Conservation (phyloP, 2,888 invertebrate species). For the Nymphalis urticae region DNA sequence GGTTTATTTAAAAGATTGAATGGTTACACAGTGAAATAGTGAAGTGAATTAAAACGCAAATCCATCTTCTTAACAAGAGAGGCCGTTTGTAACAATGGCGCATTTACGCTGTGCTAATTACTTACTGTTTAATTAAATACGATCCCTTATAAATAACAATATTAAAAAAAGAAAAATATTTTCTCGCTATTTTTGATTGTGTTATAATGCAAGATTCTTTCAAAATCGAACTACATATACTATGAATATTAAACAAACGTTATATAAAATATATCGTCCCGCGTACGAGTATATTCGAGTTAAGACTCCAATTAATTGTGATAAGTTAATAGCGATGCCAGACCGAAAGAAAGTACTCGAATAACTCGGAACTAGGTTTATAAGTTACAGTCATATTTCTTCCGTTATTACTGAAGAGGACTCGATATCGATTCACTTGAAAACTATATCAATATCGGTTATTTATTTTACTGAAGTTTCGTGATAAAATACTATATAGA, state of each 20-base stretch:
- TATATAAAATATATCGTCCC: neutral
- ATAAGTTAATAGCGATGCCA: constrained; percentile 26
- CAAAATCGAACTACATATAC: too few relatives aligned
- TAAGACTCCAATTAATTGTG: constrained; percentile 25
- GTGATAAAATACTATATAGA: constrained; percentile 15
- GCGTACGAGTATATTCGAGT: constrained; percentile 21
- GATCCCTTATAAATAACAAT: too few relatives aligned
- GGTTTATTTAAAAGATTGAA: too few relatives aligned
- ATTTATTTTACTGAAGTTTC: constrained; percentile 27
- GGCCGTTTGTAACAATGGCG: too few relatives aligned
- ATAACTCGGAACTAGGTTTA: constrained; percentile 18
- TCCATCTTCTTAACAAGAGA: too few relatives aligned
- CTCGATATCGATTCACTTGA: constrained; percentile 17
- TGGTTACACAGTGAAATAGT: too few relatives aligned
- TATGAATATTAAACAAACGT: neutral
- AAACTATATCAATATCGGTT: constrained; percentile 28
- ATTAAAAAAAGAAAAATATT: too few relatives aligned
- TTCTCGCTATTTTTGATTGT: too few relatives aligned
- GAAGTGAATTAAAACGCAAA: too few relatives aligned
- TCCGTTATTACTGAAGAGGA: constrained; percentile 23
- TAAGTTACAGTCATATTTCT: constrained; percentile 23
- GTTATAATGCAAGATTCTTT: too few relatives aligned
- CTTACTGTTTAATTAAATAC: too few relatives aligned
- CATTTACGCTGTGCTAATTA: too few relatives aligned
- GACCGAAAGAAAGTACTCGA: constrained; percentile 5